Evolutionary conservation across 2,888 invertebrate genomes (phyloP).

Genomic region (Drosophila trichaetosa): DNA sequence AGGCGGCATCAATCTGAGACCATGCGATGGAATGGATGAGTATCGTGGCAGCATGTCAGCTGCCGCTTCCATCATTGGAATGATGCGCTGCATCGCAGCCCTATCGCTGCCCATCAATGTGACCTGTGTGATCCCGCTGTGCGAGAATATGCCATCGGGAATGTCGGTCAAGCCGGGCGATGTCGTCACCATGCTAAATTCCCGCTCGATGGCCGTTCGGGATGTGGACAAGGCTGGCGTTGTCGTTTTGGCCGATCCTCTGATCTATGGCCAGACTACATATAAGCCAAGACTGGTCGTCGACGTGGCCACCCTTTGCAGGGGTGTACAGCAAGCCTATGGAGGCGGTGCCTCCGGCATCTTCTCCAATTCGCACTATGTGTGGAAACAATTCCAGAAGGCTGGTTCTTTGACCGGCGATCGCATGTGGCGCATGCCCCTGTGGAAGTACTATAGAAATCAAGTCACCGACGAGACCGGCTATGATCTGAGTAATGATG

Average conservation of each 20-base stretch:
- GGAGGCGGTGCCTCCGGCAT: conserved; percentile 87
- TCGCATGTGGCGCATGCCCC: conserved; percentile 88
- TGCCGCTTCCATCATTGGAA: conserved; percentile 87
- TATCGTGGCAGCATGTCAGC: conserved; percentile 88
- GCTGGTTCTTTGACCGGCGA: conserved; percentile 87
- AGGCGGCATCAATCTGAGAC: conserved; percentile 81
- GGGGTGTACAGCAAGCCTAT: conserved; percentile 86
- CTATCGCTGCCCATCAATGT: conserved; percentile 87
- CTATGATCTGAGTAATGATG: conserved; percentile 87
- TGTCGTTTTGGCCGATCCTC: conserved; percentile 92
- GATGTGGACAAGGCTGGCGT: conserved; percentile 91
- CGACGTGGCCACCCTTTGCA: conserved; percentile 87
- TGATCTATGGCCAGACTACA: conserved; percentile 90
- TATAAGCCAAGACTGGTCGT: conserved; percentile 86
- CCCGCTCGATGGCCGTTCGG: conserved; percentile 85
- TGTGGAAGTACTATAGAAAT: conserved; percentile 85
- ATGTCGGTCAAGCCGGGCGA: conserved; percentile 86
- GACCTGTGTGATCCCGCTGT: conserved; percentile 84
- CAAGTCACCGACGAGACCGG: conserved; percentile 77
- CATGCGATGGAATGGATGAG: conserved; percentile 73
- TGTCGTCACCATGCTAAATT: conserved; percentile 85
- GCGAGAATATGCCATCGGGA: conserved; percentile 87
- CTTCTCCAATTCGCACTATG: conserved; percentile 86
- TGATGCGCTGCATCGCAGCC: conserved; percentile 86
- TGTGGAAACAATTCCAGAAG: conserved; percentile 86